A percentile compares a stretch with the other conserved stretches of the same genome.
phyloP scores from a whole-genome alignment of 2,888 invertebrate species.

The Sepiola atlantica region DNA sequence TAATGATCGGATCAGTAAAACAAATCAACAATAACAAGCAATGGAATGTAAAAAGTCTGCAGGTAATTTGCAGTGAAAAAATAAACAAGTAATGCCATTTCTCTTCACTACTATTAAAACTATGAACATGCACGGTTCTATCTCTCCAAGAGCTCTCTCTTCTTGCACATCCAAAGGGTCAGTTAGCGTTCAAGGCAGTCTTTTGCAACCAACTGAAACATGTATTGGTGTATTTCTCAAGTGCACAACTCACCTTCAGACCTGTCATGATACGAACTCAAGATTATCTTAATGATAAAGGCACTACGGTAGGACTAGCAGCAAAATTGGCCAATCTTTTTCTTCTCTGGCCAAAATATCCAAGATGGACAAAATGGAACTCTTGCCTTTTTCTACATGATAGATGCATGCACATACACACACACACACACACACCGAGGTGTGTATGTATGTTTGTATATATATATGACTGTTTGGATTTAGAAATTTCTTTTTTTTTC shows the following conservation, averaged over 20 bases:
- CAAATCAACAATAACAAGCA: constrained; percentile 47
- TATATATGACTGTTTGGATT: neutral
- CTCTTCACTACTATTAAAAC: constrained; percentile 43
- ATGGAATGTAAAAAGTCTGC: constrained; percentile 46
- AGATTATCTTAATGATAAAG: constrained; percentile 47
- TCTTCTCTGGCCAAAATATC: constrained; percentile 13
- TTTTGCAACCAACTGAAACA: constrained; percentile 46
- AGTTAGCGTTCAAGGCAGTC: constrained; percentile 44
- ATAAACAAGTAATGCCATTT: constrained; percentile 46
- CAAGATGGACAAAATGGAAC: constrained; percentile 45
- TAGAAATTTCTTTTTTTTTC: neutral
- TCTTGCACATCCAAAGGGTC: constrained; percentile 39
- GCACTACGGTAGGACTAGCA: constrained; percentile 48
- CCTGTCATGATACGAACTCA: constrained; percentile 48
- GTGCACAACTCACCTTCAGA: constrained; percentile 46
- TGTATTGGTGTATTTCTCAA: constrained; percentile 44
- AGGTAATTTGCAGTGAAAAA: constrained; percentile 36
- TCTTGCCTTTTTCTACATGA: neutral
- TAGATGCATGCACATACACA: neutral
- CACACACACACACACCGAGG: neutral
- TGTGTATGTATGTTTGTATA: neutral
- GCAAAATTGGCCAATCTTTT: constrained; percentile 43
- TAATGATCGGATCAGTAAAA: constrained; percentile 46
- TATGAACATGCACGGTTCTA: constrained; percentile 40
- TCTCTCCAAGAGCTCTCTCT: constrained; percentile 24